Evolutionary conservation across 2,888 invertebrate species (phyloP).

Genomic region (Gastrophysa polygoni): DNA sequence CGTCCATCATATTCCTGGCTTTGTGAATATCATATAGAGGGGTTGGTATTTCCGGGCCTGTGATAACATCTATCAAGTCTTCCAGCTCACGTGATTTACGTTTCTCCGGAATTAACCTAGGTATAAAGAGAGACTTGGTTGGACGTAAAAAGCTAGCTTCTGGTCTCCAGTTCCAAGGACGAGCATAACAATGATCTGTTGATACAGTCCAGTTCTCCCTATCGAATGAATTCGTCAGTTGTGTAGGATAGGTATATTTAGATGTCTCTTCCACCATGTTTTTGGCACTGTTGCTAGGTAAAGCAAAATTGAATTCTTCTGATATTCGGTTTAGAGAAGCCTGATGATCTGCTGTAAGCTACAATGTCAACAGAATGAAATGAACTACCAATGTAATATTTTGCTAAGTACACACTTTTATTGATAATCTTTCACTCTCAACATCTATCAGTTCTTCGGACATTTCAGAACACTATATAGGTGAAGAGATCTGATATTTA

Average conservation of each 20-base stretch:
- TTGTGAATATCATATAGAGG: slow-evolving; percentile 66
- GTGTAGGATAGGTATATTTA: slow-evolving; percentile 41
- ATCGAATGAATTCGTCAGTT: slow-evolving; percentile 42
- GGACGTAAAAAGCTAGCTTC: slow-evolving; percentile 68
- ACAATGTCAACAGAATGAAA: slow-evolving; percentile 14
- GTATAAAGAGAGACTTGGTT: slow-evolving; percentile 61
- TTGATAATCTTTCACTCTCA: slow-evolving; percentile 19
- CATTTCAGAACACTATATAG: too few species aligned
- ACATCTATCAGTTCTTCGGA: slow-evolving; percentile 28
- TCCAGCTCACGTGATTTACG: slow-evolving; percentile 47
- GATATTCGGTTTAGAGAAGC: slow-evolving; percentile 14
- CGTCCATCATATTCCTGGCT: slow-evolving; percentile 71
- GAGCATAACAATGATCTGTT: slow-evolving; percentile 76
- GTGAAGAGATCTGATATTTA: too few species aligned
- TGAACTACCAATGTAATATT: slow-evolving; percentile 15
- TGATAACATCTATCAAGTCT: slow-evolving; percentile 60
- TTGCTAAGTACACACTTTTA: slow-evolving; percentile 20
- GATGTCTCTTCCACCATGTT: slow-evolving; percentile 38
- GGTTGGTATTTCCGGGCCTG: slow-evolving; percentile 53
- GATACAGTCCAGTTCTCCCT: slow-evolving; percentile 54
- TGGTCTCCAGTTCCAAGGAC: slow-evolving; percentile 72
- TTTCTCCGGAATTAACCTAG: slow-evolving; percentile 43
- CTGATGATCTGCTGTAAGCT: slow-evolving; percentile 19
- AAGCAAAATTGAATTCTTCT: slow-evolving; percentile 26
- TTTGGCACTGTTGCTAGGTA: slow-evolving; percentile 21